Evolutionary conservation across 1,140 invertebrate genomes (phyloP), one percentile per base, ranked within the genome.

Genomic region (Drosophila insularis): DNA sequence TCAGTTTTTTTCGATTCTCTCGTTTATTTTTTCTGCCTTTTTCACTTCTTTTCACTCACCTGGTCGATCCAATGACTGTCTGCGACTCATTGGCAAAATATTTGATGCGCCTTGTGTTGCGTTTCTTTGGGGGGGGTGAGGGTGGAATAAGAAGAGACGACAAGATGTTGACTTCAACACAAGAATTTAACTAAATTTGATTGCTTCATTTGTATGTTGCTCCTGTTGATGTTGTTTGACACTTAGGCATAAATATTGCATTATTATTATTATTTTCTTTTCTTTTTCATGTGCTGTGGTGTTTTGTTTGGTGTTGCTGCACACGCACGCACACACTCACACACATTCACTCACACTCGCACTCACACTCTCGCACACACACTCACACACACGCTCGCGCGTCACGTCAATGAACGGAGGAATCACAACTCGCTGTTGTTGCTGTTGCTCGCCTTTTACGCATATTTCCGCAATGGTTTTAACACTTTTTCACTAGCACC

Each of bases 1-100:
- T 69, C 59, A 56, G 53, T 69, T 71, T 68, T 63, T 69, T 55
- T 61, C 65, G 59, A 17, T 46, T 40, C 31, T 35, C 17, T 54
- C 56, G 60, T 40, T 21, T 60, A 5, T 74, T 61, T 63, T n/a
- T 32, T 37, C 50, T 62, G 39, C 39, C 43, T 11, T 17, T 35
- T 37, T 21, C 19, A 39, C 37, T 43, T 14, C 37, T 53, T 74
- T 74, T 60, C 61, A 69, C 81, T 78, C 80, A 91, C 90, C 90
- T 91, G 90, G 90, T 90, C 90, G 90, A 91, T 91, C 90, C 86
- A 91, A 85, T 89, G 90, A 91, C 90, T 91, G 90, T 85, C 90
- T 90, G 77, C 90, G 90, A 91, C 90, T 91, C 90, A 91, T 91
- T 91, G 90, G 90, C 90, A 80, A 86, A 84, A 76, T 76, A 89